phyloP scores from a whole-genome alignment of 1,140 invertebrate genomes.

The Yoshiicerus persimilis region DNA sequence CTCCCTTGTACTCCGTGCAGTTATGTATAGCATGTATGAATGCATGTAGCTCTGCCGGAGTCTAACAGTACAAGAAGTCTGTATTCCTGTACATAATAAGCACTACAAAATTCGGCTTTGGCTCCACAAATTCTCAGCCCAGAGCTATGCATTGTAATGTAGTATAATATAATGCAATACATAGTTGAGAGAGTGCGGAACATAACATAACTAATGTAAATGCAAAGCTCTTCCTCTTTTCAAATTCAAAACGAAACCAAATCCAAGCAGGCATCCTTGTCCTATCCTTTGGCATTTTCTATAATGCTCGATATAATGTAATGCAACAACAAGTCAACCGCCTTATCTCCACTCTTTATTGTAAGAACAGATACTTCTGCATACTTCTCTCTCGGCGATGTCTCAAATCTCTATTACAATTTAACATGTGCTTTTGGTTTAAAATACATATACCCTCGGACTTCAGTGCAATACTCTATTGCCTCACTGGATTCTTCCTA shows the following conservation, averaged over 20 bases:
- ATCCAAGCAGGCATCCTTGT: constrained; percentile 3
- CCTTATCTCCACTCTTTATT: neutral
- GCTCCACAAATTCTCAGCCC: neutral
- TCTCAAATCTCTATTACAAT: neutral
- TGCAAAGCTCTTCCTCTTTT: constrained; percentile 30
- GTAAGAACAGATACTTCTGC: neutral
- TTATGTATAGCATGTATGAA: neutral
- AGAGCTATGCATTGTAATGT: neutral
- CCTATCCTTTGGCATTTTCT: neutral
- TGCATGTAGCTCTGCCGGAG: neutral
- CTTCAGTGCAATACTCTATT: neutral
- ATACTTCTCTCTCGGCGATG: neutral
- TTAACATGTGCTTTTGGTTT: neutral
- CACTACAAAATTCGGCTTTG: neutral
- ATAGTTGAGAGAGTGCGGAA: neutral
- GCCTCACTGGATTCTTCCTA: neutral
- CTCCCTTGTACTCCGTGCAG: neutral
- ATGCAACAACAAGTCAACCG: neutral
- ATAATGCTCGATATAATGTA: neutral
- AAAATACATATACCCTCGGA: neutral
- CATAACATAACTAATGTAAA: neutral
- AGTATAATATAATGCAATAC: neutral
- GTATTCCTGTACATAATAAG: neutral
- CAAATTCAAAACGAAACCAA: constrained; percentile 34
- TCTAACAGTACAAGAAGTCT: neutral